These are phyloP conservation scores for Leistus spinibarbis DNA, from an alignment of 2,888 invertebrate genomes.

Conservation along the genomic window DNA sequence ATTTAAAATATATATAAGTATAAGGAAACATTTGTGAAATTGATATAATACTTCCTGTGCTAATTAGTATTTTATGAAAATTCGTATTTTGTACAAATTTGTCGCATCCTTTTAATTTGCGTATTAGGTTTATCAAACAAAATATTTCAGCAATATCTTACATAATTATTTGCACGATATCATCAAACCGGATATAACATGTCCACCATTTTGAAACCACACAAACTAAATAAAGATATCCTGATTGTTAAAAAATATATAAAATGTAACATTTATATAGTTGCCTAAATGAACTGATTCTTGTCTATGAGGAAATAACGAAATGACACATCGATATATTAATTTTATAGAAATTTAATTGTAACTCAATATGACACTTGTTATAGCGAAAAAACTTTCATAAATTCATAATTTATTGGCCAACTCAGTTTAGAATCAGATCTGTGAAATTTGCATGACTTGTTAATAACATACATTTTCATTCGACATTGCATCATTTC, in stretches of 20 bases:
- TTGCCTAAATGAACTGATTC: not conserved
- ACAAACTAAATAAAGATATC: constrained; percentile 5
- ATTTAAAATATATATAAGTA: too few species aligned
- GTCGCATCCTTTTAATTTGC: not conserved
- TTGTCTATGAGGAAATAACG: too few species aligned
- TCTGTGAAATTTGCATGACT: not conserved
- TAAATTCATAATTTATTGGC: not conserved
- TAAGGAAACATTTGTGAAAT: too few species aligned
- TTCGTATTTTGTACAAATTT: not conserved
- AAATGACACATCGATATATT: too few species aligned
- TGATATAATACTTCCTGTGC: too few species aligned
- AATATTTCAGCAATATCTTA: not conserved
- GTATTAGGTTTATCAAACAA: not conserved
- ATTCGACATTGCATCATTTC: not conserved
- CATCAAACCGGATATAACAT: constrained; percentile 11
- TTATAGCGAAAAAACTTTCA: not conserved
- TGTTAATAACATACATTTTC: not conserved
- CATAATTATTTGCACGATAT: not conserved
- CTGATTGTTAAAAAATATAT: not conserved
- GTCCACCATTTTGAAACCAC: constrained; percentile 29
- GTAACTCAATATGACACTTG: not conserved
- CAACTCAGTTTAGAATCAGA: not conserved
- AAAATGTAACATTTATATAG: not conserved
- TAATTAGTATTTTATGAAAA: not conserved
- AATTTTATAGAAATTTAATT: not conserved